phyloP scores from a whole-genome alignment of 2,797 vertebrate species.

The Valencia hispanica region DNA sequence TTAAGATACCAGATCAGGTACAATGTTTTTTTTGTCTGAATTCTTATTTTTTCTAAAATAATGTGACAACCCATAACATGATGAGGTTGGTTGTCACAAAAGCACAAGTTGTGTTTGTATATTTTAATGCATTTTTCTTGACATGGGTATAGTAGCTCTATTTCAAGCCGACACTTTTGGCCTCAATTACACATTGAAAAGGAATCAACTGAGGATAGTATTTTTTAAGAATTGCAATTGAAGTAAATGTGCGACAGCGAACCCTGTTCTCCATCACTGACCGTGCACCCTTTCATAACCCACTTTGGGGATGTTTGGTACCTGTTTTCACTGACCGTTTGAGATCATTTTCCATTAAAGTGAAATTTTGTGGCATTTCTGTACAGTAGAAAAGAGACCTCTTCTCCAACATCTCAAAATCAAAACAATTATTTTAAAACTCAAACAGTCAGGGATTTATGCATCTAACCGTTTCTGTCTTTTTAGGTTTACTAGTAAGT shows the following conservation, averaged over 20 bases:
- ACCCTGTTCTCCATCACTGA: neutral
- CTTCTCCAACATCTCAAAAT: neutral
- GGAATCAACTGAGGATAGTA: neutral
- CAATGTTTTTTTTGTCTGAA: no score
- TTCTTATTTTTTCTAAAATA: neutral
- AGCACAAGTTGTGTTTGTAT: neutral
- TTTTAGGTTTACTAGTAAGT: neutral
- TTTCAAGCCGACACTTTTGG: neutral
- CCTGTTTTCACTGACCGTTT: neutral
- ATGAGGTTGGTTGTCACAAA: neutral
- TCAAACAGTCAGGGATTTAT: conserved; percentile 2
- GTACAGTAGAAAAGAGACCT: neutral
- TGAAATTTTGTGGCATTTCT: neutral
- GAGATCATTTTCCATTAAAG: neutral
- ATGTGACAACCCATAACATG: neutral
- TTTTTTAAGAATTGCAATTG: neutral
- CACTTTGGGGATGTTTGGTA: neutral
- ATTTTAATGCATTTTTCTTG: neutral
- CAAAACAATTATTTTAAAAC: neutral
- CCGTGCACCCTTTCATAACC: neutral
- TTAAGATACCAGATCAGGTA: no score
- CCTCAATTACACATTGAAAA: neutral
- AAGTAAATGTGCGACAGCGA: neutral
- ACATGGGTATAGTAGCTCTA: neutral
- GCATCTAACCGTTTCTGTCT: neutral